A percentile compares a stretch with the other conserved stretches of the same genome.
These are phyloP conservation scores for Siniperca scherzeri DNA, from an alignment of 2,797 vertebrate species.

Conservation along the genomic window DNA sequence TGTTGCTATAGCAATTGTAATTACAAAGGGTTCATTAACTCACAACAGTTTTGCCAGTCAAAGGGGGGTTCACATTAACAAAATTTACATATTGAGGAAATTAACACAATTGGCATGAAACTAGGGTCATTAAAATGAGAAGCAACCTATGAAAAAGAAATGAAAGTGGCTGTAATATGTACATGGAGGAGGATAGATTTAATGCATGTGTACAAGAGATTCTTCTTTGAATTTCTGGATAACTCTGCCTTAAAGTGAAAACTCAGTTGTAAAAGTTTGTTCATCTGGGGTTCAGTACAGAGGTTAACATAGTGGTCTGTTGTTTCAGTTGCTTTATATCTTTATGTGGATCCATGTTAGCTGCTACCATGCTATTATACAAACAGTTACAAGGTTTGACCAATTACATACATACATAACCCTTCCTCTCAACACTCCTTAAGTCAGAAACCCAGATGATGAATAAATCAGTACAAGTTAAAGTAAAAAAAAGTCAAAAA, in stretches of 20 bases:
- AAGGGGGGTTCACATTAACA: conserved; percentile 88
- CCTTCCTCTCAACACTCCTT: not conserved
- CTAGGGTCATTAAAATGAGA: conserved; percentile 89
- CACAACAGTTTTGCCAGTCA: conserved; percentile 90
- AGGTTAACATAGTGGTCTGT: not conserved
- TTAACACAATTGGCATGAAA: conserved; percentile 88
- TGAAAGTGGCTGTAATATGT: conserved; percentile 10
- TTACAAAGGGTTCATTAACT: conserved; percentile 95
- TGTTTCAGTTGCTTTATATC: not conserved
- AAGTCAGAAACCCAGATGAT: not conserved
- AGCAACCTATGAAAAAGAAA: conserved; percentile 74
- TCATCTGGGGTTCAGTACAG: not conserved
- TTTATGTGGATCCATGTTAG: not conserved
- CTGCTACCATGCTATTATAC: not conserved
- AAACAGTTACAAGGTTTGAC: not conserved
- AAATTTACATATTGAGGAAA: conserved; percentile 94
- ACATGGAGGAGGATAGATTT: not conserved
- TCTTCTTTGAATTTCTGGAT: not conserved
- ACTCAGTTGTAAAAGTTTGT: not conserved
- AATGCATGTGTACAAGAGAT: not conserved
- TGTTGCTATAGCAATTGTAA: conserved; percentile 92
- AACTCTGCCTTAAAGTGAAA: not conserved
- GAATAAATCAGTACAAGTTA: not conserved
- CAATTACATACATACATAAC: not conserved
- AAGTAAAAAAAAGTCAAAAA: too few species aligned